Evolutionary conservation across 2,113 vertebrate species (phyloP), one percentile per base, ranked within the genome.

Genomic region (Ancistrus triradiatus): DNA sequence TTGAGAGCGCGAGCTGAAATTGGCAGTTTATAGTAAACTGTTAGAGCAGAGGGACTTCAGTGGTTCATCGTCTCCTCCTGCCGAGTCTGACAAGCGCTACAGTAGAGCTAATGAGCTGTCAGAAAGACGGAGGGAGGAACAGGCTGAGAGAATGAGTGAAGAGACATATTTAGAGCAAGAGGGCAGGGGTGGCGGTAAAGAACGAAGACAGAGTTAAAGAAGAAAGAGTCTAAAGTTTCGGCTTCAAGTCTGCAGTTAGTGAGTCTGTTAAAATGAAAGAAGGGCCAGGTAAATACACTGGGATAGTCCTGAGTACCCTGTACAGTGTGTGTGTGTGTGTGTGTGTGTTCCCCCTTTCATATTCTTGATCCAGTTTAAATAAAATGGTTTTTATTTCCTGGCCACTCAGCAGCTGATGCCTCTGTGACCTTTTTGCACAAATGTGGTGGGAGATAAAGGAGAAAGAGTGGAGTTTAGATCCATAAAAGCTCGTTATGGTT

Each of bases 41-140:
- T 44, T 24, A 47, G n/a, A 57, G 51, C 14, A 33, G 42, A 47
- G 42, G 38, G 43, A 56, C 51, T 49, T 49, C 13, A 4, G 52
- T 48, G 33, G 52, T 7, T 37, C 46, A 14, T 4, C 14, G 11
- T 38, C 28, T 57, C 6, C 19, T 27, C 33, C 7, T 25, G 31
- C 11, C 33, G 18, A 56, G 42, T 25, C 46, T 38, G 31, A 46
- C 52, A 57, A 66, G 31, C 55, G 21, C 31, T 49, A 47, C 52
- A 57, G 51, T 17, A 57, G 42, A 13, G n/a, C 22, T 66, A 66
- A 66, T 66, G 52, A 66, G 63, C 63, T 66, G 63, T 57, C 52
- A 66, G 43, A 21, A 7, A 7, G 22, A 52, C 2, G 7, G 13
- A 31, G 7, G 38, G 13, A 50, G 33, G 44, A 6, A 4, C 5